Base-by-base conservation (phyloP, 2,888 invertebrate species). In the Macropis europaea region DNA sequence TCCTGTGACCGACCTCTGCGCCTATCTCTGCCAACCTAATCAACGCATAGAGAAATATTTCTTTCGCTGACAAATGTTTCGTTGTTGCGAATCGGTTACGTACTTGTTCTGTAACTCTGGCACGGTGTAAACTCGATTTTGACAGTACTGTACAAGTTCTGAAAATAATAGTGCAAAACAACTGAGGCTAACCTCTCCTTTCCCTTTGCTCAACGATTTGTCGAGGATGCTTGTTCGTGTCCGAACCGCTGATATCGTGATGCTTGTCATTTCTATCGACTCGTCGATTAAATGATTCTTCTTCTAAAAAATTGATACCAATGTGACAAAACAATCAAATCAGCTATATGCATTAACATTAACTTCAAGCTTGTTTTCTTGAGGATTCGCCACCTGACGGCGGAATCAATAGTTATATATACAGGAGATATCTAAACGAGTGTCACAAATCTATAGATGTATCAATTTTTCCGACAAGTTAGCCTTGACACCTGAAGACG, bases 61-160 rank as follows among this genome's bases (percentile, higher is more conserved):
- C 2, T n/a, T 50, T 26, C 24, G 26, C 3, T 6, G 9, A 17
- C 5, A 0, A 26, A 22, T 7, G 2, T 28, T 24, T 38, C n/a
- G 7, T 15, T 13, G 2, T 34, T 6, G 2, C 43, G 9, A 0
- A 32, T 24, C 15, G 2, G n/a, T 54, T 59, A 90, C 92, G 91
- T 91, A 98, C 98, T 96, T 97, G 82, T 93, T 96, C 89, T 99
- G 98, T 42, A 99, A 91, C 90, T 99, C 98, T n/a, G 96, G 95
- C 30, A 99, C 96, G 9, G 97, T 97, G 87, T 96, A 96, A 6
- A 97, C 97, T 83, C 97, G 95, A 91, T 96, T 98, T 92, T 99
- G 99, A 86, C 97, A 97, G 91, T 99, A 99, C 89, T 99, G 98
- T 1, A 99, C 98, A 73, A 99, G 95, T 93, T 99, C 99, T 17